A percentile compares a stretch with the other conserved stretches of the same genome.
Evolutionary conservation across 2,888 invertebrate genomes (phyloP).

Genomic region (Drosophila lutescens): DNA sequence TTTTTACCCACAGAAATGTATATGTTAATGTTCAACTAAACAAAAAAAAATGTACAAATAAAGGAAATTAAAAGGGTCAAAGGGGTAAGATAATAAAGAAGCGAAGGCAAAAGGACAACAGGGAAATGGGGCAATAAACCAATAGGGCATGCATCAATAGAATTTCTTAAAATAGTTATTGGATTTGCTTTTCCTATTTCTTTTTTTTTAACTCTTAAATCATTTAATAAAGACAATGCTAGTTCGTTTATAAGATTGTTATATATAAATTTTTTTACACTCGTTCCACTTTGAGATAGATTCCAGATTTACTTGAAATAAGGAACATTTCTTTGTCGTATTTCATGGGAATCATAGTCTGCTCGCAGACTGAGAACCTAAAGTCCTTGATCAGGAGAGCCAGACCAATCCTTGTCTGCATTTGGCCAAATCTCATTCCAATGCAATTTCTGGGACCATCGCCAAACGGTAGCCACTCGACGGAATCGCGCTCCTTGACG

Average conservation of each 20-base stretch:
- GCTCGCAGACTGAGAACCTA: constrained; percentile 65
- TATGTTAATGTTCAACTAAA: too few relatives aligned
- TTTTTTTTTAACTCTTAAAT: background rate
- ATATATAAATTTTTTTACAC: constrained; percentile 1
- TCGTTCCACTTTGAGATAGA: constrained; percentile 59
- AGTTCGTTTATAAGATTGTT: too few relatives aligned
- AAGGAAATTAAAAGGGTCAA: too few relatives aligned
- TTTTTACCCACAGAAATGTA: too few relatives aligned
- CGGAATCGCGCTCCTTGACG: constrained; percentile 85
- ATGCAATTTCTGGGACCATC: constrained; percentile 83
- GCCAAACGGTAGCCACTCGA: constrained; percentile 81
- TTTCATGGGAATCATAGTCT: constrained; percentile 74
- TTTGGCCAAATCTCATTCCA: constrained; percentile 82
- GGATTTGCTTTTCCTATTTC: background rate
- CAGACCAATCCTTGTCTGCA: constrained; percentile 79
- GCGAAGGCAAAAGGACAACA: too few relatives aligned
- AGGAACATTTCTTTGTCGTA: constrained; percentile 55
- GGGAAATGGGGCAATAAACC: too few relatives aligned
- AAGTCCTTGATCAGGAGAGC: constrained; percentile 72
- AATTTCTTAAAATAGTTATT: background rate
- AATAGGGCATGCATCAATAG: too few relatives aligned
- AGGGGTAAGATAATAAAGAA: too few relatives aligned
- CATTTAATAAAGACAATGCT: too few relatives aligned
- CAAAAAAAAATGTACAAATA: too few relatives aligned
- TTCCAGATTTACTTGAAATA: constrained; percentile 62